Evolutionary conservation across 1,140 invertebrate genomes (phyloP).

Genomic region (Drosophila serrata): DNA sequence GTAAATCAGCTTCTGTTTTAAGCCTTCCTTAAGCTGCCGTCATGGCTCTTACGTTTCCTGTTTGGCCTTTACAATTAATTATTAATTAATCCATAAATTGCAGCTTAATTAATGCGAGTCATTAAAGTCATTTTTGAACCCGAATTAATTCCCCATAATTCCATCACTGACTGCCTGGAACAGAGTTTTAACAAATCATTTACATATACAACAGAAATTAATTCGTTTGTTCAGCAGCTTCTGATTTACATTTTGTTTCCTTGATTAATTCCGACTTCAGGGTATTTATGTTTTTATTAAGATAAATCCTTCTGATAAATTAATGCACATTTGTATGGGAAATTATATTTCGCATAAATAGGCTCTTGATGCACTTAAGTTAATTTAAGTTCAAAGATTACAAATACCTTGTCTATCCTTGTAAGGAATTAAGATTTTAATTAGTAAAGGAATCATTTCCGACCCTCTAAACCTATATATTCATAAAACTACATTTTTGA

Average conservation of each 20-base stretch:
- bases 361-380: not conserved
- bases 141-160: slow-evolving; percentile 21
- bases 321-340: not conserved
- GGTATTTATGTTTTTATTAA: not conserved
- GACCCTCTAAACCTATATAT: too few species aligned
- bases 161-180: not conserved
- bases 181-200: not conserved
- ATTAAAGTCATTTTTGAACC: slow-evolving; percentile 1
- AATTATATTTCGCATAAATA: not conserved
- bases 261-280: not conserved
- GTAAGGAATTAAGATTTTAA: too few species aligned
- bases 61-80: slow-evolving; percentile 6
- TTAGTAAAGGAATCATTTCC: too few species aligned
- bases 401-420: too few species aligned
- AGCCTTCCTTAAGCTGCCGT: not conserved
- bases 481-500: too few species aligned
- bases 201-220: slow-evolving; percentile 3
- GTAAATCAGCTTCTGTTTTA: not conserved
- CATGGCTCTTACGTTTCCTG: not conserved
- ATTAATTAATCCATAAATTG: slow-evolving; percentile 9
- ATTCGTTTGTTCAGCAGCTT: not conserved
- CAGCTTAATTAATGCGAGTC: slow-evolving; percentile 1
- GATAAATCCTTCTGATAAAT: not conserved
- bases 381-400: not conserved
- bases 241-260: slow-evolving; percentile 1